Evolutionary conservation across 2,888 invertebrate species (phyloP), one percentile per base, ranked within the genome.

Genomic region (Cataglyphis altisquamis): DNA sequence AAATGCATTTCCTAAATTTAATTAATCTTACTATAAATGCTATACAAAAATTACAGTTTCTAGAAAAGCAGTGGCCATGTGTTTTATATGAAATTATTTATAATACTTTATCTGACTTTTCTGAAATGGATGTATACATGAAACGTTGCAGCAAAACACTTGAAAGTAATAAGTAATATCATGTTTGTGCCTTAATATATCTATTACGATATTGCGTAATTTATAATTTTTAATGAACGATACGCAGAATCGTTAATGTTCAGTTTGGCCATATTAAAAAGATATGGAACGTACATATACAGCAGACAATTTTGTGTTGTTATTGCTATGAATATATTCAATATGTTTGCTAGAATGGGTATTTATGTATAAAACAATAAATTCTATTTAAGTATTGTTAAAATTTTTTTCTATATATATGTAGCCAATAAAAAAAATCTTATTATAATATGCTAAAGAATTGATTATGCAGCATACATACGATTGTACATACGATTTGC

Each of bases 121-220:
- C 97, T n/a, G 96, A 98, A 90, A 96, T 98, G 95, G 97, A 98
- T 93, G 95, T 96, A 82, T 98, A 98, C 93, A 97, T 98, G 95
- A 97, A 97, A 93, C 96, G 93, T 73, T 95, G 95, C 86, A 94
- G 94, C 74, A 93, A 94, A 73, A 91, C 90, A 75, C 90, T 95
- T 52, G 90, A 92, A 83, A 86, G 74, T 78, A 90, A 92, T 74
- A 91, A 93, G 88, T 92, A 85, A 83, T 64, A 25, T 70, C 9
- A 41, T 57, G 15, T 25, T 6, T n/a, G 29, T 57, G 45, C 45
- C 48, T 64, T 48, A 64, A 66, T 41, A 15, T 41, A 62, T 41
- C 10, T 45, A 29, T 18, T 25, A 25, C 57, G 25, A 73, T 73
- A 60, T 39, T 25, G 4, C 8, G 8, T 60, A 60, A 18, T 10